Evolutionary conservation across 1,140 invertebrate genomes (phyloP).

Genomic region (Saccostrea cuccullata): DNA sequence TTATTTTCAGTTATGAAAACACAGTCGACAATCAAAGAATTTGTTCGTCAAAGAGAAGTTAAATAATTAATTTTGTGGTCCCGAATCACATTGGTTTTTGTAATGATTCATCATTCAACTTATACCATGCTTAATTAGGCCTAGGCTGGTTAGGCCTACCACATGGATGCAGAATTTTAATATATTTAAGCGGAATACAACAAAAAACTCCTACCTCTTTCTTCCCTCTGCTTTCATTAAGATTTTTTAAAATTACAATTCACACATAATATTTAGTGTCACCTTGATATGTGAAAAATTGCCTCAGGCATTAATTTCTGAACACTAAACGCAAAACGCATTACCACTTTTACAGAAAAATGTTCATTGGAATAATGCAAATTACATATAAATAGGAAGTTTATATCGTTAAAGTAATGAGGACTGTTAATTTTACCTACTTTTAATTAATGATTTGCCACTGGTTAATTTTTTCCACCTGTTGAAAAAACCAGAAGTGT

Average conservation of each 20-base stretch:
- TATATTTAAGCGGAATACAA: too few species aligned
- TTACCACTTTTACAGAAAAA: background rate
- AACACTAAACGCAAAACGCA: background rate
- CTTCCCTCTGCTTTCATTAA: slow-evolving; percentile 13
- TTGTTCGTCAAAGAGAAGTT: too few species aligned
- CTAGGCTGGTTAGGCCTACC: too few species aligned
- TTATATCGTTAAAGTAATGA: background rate
- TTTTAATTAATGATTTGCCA: background rate
- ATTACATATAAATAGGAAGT: background rate
- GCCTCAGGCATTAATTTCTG: background rate
- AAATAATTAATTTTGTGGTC: too few species aligned
- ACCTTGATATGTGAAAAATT: background rate
- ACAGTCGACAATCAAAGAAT: too few species aligned
- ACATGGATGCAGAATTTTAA: too few species aligned
- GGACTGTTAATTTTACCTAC: background rate
- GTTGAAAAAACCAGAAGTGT: background rate
- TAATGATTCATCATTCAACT: too few species aligned
- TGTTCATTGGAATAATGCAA: background rate
- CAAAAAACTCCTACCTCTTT: background rate
- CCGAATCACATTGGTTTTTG: too few species aligned
- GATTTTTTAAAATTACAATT: background rate
- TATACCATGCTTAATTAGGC: too few species aligned
- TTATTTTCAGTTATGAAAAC: too few species aligned
- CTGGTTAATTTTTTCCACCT: background rate
- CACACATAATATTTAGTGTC: background rate